Evolutionary conservation across 30 jellyfish, hydroid and myxozoan species (phyloP), one percentile per base, ranked within the genome.

Genomic region (Catostylus mosaicus): DNA sequence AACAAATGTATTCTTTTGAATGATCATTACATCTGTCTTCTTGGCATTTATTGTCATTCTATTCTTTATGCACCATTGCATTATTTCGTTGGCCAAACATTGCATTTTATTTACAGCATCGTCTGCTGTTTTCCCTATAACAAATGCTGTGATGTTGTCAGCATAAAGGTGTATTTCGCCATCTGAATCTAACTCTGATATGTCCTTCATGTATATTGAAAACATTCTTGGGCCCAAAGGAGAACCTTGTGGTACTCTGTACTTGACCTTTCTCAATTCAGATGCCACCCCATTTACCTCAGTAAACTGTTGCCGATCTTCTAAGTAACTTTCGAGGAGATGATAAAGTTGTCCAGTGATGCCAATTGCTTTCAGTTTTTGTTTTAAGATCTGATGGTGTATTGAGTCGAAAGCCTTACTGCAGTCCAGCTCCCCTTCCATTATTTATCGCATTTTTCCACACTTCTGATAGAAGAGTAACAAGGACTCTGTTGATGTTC

Each of bases 241-340:
- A 18, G 88, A 84, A 37, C 95, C 89, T 74, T 84, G 95, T 30
- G 88, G 95, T 32, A 84, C 88, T n/a, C 88, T 84, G 31, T 57
- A 61, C 40, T 63, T 3, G 45, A 69, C 62, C 18, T 10, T 47
- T 22, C 35, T 65, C 66, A 67, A 36, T 34, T 26, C 60, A 36
- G 95, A 84, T 56, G 30, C 32, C 30, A 6, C 47, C 36, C 95
- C 88, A 84, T 84, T 84, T 43, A 84, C 74, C 50, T 71, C 88
- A 47, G 54, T 54, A 33, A 0, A 72, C 52, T 73, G 89, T 20
- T 37, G 29, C 19, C 95, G 7, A 10, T 84, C 61, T 56, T 43
- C 37, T n/a, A 84, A 61, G 74, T 63, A 84, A 37, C 46, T 60
- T 34, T 77, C 56, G 22, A 30, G 30, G 9, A 77, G 23, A 27